A percentile compares a stretch with the other conserved stretches of the same genome.
Evolutionary conservation across 2,888 invertebrate genomes (phyloP).

Genomic region (Eupithecia exiguata): DNA sequence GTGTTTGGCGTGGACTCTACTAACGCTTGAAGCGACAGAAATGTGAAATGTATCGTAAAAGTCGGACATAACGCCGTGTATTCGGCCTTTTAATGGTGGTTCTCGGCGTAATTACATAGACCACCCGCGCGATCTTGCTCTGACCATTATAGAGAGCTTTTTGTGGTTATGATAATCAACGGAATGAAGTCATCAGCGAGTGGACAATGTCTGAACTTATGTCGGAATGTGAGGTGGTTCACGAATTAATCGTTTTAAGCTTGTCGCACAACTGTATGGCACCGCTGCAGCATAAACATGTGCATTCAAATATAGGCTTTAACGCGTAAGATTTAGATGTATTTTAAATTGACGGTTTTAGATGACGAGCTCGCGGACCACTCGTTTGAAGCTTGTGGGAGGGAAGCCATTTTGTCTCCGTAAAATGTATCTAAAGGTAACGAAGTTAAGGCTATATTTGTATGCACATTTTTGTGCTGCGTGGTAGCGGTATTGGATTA

Average conservation of each 20-base stretch:
- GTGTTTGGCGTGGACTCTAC: not conserved
- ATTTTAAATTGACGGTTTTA: too few species aligned
- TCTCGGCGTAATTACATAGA: constrained; percentile 70
- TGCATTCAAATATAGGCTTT: too few species aligned
- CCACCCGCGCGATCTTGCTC: constrained; percentile 71
- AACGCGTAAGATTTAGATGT: too few species aligned
- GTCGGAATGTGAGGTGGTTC: constrained; percentile 22
- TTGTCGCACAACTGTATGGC: too few species aligned
- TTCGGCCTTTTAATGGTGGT: constrained; percentile 43
- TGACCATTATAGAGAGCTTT: constrained; percentile 66
- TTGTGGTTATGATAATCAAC: constrained; percentile 68
- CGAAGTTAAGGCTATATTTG: too few species aligned
- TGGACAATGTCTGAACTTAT: constrained; percentile 46
- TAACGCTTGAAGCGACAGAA: not conserved
- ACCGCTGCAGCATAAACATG: too few species aligned
- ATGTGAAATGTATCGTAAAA: not conserved
- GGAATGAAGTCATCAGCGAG: constrained; percentile 77
- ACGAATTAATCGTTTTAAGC: constrained; percentile 16
- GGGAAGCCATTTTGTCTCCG: too few species aligned
- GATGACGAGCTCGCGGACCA: too few species aligned
- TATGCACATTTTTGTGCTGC: too few species aligned
- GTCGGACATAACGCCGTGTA: constrained; percentile 4
- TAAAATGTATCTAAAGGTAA: too few species aligned
- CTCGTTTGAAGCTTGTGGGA: too few species aligned
- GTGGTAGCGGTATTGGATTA: too few species aligned